phyloP scores from a whole-genome alignment of 2,888 invertebrate genomes.

The Limnephilus marmoratus region DNA sequence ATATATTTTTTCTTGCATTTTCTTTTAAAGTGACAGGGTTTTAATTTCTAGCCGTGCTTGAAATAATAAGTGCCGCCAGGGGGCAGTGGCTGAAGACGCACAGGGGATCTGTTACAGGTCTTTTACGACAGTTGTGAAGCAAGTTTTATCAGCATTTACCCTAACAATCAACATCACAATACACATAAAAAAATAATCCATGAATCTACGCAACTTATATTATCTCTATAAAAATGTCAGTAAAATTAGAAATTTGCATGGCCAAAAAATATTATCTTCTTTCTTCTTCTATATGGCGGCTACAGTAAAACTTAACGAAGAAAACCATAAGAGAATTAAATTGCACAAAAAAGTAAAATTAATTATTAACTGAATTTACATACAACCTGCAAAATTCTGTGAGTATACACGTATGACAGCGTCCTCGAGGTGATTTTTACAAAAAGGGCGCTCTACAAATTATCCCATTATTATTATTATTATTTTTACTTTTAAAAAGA shows the following conservation, averaged over 20 bases:
- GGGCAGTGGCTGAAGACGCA: not conserved
- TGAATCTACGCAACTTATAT: not conserved
- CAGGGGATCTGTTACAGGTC: not conserved
- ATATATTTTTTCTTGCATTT: not conserved
- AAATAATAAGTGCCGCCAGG: not conserved
- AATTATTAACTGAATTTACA: too few species aligned
- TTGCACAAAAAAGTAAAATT: too few species aligned
- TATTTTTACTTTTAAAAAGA: too few species aligned
- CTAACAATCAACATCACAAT: not conserved
- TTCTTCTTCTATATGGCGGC: too few species aligned
- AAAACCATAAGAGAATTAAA: too few species aligned
- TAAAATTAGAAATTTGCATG: not conserved
- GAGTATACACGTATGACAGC: too few species aligned
- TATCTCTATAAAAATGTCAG: not conserved
- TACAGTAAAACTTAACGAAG: too few species aligned
- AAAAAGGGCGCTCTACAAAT: too few species aligned
- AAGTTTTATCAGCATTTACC: not conserved
- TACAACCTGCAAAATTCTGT: too few species aligned
- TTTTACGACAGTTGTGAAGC: not conserved
- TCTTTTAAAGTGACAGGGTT: not conserved
- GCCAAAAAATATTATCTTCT: too few species aligned
- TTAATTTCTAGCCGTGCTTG: not conserved
- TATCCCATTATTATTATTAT: too few species aligned
- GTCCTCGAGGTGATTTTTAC: too few species aligned
- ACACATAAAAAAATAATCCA: not conserved